A percentile compares a stretch with the other conserved stretches of the same genome.
Evolutionary conservation across 2,888 invertebrate species (phyloP).

Genomic region (Choreutis nemorana): DNA sequence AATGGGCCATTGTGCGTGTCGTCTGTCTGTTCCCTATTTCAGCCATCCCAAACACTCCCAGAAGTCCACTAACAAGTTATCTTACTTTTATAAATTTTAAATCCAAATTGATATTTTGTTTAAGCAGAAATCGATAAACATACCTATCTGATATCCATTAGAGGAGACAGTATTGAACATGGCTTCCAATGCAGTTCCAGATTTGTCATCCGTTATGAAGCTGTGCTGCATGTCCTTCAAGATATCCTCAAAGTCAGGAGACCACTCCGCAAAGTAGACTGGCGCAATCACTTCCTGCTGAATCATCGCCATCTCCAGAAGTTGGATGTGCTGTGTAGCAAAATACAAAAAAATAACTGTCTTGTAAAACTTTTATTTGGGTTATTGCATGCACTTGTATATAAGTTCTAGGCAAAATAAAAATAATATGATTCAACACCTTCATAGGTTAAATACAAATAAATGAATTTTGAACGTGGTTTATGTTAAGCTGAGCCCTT

Average conservation of each 20-base stretch:
- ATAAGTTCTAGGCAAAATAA: background rate
- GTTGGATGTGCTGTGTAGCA: slow-evolving; percentile 70
- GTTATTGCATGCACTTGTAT: too few species aligned
- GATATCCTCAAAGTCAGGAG: slow-evolving; percentile 76
- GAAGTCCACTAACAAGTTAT: too few species aligned
- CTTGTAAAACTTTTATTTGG: background rate
- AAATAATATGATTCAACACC: too few species aligned
- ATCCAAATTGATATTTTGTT: too few species aligned
- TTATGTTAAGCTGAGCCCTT: too few species aligned
- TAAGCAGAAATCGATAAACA: too few species aligned
- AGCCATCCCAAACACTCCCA: too few species aligned
- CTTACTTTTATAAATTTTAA: too few species aligned
- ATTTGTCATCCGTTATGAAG: slow-evolving; percentile 73
- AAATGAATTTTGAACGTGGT: too few species aligned
- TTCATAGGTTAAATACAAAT: too few species aligned
- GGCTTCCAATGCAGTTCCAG: slow-evolving; percentile 81
- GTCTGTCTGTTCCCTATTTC: too few species aligned
- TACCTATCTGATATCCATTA: slow-evolving; percentile 90
- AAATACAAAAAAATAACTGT: background rate
- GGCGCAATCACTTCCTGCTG: slow-evolving; percentile 83
- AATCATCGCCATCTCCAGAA: slow-evolving; percentile 83
- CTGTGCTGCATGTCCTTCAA: slow-evolving; percentile 77
- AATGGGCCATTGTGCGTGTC: too few species aligned
- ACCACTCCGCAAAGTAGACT: slow-evolving; percentile 86
- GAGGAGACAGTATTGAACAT: slow-evolving; percentile 88